Evolutionary conservation across 2,113 vertebrate species (phyloP).

Genomic region (Platysteira castanea): DNA sequence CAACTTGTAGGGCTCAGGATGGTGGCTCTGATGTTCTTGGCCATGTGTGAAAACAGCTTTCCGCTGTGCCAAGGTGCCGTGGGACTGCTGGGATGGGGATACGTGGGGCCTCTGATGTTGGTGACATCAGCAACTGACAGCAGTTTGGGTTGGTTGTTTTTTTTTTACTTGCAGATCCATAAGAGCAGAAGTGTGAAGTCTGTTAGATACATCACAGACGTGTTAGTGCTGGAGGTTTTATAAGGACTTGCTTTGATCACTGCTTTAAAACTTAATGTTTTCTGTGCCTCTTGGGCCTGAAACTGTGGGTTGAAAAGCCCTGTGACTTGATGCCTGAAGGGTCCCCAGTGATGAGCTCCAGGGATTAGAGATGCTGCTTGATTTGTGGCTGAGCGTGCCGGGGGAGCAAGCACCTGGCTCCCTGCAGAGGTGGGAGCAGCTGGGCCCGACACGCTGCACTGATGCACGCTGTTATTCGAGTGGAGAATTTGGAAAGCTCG

Average conservation of each 20-base stretch:
- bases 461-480: not conserved
- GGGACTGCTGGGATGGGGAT: accelerated
- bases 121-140: not conserved
- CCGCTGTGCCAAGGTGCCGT: not conserved
- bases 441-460: accelerated
- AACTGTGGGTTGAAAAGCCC: not conserved
- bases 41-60: not conserved
- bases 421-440: not conserved
- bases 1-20: not conserved
- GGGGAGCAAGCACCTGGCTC: accelerated
- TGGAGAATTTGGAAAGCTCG: not conserved
- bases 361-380: not conserved
- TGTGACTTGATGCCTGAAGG: not conserved
- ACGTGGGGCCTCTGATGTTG: accelerated
- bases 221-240: not conserved
- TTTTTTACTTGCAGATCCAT: not conserved
- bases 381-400: not conserved
- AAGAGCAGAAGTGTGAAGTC: not conserved
- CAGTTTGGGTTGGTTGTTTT: not conserved
- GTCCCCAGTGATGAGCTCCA: not conserved
- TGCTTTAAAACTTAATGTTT: not conserved
- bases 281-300: not conserved
- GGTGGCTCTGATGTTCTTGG: not conserved
- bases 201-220: not conserved
- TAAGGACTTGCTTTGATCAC: not conserved